These are phyloP conservation scores for Lytechinus variegatus DNA, from an alignment of 35 echinoderm and acorn worm species.

Conservation along the genomic window DNA sequence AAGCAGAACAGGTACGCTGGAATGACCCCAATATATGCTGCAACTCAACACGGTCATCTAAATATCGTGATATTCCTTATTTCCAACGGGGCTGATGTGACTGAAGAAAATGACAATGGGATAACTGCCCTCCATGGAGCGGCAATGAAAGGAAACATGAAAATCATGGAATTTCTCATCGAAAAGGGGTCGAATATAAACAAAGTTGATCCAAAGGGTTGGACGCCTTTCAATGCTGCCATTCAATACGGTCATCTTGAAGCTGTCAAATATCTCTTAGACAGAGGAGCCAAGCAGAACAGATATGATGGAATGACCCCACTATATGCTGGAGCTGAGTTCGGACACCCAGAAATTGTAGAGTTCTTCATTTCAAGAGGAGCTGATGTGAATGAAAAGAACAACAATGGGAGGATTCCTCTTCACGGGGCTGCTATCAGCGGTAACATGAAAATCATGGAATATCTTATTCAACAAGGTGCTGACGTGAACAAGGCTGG, in stretches of 20 bases:
- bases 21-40: neutral
- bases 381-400: neutral
- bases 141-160: neutral
- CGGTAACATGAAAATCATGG: neutral
- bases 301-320: neutral
- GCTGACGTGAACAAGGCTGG: no score
- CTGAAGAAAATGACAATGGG: neutral
- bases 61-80: neutral
- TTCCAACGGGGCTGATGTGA: neutral
- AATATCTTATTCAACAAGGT: neutral
- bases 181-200: neutral
- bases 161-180: neutral
- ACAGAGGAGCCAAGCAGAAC: neutral
- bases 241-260: neutral
- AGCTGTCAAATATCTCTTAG: neutral
- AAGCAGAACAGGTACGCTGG: neutral
- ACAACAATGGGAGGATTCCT: neutral
- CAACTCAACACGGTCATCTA: neutral
- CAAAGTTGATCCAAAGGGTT: neutral
- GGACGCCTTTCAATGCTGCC: neutral
- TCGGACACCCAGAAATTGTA: neutral
- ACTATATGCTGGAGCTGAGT: neutral
- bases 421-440: neutral
- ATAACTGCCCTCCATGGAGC: neutral
- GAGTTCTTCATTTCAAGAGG: neutral